Evolutionary conservation across 2,888 invertebrate species (phyloP).

Genomic region (Machimus rusticus): DNA sequence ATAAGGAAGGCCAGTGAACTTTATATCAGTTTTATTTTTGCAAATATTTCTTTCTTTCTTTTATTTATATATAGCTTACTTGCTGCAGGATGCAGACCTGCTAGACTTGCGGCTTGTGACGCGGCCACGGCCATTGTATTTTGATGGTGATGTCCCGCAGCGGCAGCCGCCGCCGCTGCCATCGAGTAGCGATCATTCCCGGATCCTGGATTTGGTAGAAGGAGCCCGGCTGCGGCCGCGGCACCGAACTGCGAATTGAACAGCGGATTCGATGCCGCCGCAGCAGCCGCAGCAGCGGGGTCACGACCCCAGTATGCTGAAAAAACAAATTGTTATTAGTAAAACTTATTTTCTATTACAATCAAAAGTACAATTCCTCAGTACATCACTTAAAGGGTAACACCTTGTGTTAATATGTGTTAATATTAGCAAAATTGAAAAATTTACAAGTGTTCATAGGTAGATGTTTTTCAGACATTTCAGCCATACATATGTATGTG

Average conservation of each 20-base stretch:
- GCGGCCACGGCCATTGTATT: conserved; percentile 84
- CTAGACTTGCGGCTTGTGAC: conserved; percentile 82
- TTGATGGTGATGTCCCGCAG: conserved; percentile 67
- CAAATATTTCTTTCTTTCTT: not conserved
- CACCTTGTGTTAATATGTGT: too few species aligned
- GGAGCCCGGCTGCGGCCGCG: conserved; percentile 60
- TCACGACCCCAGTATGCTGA: conserved; percentile 85
- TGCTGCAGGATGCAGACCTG: conserved; percentile 76
- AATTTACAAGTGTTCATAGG: too few species aligned
- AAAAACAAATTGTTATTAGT: conserved; percentile 52
- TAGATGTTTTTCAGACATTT: too few species aligned
- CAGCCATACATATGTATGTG: too few species aligned
- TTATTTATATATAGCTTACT: conserved; percentile 63
- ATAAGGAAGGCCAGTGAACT: conserved; percentile 7
- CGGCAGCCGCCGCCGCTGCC: conserved; percentile 60
- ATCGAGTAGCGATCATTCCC: conserved; percentile 62
- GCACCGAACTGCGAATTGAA: conserved; percentile 63
- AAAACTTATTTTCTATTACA: not conserved
- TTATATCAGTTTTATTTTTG: not conserved
- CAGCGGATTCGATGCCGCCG: conserved; percentile 62
- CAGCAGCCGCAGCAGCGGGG: conserved; percentile 60
- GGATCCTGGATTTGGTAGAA: conserved; percentile 62
- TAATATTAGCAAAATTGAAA: too few species aligned
- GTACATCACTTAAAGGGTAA: too few species aligned
- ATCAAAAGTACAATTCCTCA: too few species aligned